These are phyloP conservation scores for Colinus virginianus DNA, from an alignment of 2,113 vertebrate species.

Conservation along the genomic window DNA sequence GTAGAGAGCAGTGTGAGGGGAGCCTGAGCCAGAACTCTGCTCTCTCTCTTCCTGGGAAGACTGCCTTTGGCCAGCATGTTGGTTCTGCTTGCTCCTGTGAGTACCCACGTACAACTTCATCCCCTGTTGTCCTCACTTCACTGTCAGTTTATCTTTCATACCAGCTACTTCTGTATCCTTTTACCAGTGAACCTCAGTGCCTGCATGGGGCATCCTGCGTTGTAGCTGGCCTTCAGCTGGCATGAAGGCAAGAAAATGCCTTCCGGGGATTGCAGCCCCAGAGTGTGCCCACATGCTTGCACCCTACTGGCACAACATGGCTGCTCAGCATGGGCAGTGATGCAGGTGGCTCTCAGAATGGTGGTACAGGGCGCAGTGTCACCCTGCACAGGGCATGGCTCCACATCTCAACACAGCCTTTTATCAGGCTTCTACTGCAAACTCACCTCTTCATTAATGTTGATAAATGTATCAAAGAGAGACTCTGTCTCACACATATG, in stretches of 20 bases:
- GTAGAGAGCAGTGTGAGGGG: rapidly evolving
- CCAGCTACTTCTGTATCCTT: neutral
- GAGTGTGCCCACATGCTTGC: rapidly evolving
- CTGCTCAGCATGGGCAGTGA: neutral
- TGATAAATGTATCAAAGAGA: neutral
- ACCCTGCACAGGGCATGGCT: rapidly evolving
- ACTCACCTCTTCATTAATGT: neutral
- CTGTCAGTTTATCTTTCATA: neutral
- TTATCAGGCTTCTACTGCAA: neutral
- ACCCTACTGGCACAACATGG: rapidly evolving
- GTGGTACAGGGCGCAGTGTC: neutral
- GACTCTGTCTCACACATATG: neutral
- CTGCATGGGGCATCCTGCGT: neutral
- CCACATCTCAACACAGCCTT: neutral
- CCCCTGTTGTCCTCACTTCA: neutral
- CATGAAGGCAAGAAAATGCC: neutral
- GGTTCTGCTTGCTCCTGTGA: neutral
- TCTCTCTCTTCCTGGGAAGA: neutral
- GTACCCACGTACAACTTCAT: neutral
- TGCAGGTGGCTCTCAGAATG: neutral
- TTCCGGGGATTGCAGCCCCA: neutral
- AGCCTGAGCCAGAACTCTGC: rapidly evolving
- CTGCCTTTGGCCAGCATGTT: neutral
- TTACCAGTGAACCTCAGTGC: neutral
- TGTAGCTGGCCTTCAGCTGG: neutral